Evolutionary conservation across 2,888 invertebrate species (phyloP).

Genomic region (Aquatica leii): DNA sequence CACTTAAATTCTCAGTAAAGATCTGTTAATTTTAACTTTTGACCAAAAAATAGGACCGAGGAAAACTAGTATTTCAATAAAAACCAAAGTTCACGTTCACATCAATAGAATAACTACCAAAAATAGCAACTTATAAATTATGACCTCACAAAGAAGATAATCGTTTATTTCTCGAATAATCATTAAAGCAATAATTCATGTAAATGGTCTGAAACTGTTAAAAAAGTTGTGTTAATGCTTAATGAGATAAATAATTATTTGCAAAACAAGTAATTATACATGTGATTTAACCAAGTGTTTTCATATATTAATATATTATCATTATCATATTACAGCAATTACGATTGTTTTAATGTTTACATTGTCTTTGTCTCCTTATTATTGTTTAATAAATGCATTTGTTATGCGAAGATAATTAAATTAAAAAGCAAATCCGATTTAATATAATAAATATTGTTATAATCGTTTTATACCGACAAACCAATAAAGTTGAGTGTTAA

Average conservation of each 20-base stretch:
- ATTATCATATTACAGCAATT: background rate
- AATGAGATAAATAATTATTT: slow-evolving; percentile 27
- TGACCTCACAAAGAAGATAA: slow-evolving; percentile 20
- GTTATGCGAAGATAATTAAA: slow-evolving; percentile 23
- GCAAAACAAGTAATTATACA: slow-evolving; percentile 25
- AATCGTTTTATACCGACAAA: slow-evolving; percentile 38
- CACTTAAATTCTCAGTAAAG: slow-evolving; percentile 23
- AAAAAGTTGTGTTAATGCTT: slow-evolving; percentile 28
- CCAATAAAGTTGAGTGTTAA: slow-evolving; percentile 48
- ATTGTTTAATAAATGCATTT: background rate
- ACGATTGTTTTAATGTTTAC: slow-evolving; percentile 1
- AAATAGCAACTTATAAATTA: slow-evolving; percentile 12
- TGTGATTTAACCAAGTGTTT: slow-evolving; percentile 20
- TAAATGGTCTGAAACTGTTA: slow-evolving; percentile 22
- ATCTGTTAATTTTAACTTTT: slow-evolving; percentile 5
- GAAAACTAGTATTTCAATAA: background rate
- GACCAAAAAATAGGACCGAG: too few relatives aligned
- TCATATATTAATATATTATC: background rate
- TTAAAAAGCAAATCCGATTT: slow-evolving; percentile 30
- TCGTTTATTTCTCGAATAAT: slow-evolving; percentile 20
- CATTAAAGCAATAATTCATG: slow-evolving; percentile 22
- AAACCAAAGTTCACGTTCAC: slow-evolving; percentile 10
- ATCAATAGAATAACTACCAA: slow-evolving; percentile 10
- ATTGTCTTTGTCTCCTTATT: background rate
- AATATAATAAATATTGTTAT: slow-evolving; percentile 33